These are phyloP conservation scores for Hafferia zeledoni DNA, from an alignment of 2,797 vertebrate genomes.

Conservation along the genomic window DNA sequence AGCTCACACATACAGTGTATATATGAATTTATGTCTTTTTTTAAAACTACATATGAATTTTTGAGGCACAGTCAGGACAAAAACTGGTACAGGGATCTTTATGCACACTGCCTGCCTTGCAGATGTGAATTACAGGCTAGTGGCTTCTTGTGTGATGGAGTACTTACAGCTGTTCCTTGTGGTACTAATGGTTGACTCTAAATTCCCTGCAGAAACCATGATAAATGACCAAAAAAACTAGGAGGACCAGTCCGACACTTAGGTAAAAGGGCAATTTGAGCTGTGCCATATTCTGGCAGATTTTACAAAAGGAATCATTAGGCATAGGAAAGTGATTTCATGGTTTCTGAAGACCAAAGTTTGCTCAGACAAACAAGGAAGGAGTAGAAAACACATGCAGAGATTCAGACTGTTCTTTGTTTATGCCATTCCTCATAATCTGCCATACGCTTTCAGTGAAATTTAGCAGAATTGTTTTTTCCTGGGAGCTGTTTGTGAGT, in stretches of 20 bases:
- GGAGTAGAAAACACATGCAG: background rate
- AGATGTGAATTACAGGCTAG: background rate
- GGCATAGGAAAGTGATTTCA: background rate
- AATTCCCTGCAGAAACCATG: background rate
- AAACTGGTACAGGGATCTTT: background rate
- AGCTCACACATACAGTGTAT: fast-evolving
- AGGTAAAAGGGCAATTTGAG: background rate
- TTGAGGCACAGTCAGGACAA: background rate
- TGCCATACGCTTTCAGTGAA: background rate
- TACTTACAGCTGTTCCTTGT: background rate
- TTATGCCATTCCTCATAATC: background rate
- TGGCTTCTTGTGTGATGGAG: background rate
- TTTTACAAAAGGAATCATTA: background rate
- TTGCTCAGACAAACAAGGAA: background rate
- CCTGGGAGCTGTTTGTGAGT: background rate
- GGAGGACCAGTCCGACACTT: background rate
- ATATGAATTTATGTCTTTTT: background rate
- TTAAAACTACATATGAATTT: background rate
- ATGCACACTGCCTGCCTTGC: background rate
- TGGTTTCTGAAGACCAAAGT: background rate
- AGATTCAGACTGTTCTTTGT: background rate
- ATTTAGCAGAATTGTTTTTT: background rate
- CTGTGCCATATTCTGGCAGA: background rate
- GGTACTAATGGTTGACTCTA: background rate
- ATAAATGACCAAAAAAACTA: background rate